Conservation (phyloP, 2,113 vertebrate species). For the Arvicanthis niloticus region DNA sequence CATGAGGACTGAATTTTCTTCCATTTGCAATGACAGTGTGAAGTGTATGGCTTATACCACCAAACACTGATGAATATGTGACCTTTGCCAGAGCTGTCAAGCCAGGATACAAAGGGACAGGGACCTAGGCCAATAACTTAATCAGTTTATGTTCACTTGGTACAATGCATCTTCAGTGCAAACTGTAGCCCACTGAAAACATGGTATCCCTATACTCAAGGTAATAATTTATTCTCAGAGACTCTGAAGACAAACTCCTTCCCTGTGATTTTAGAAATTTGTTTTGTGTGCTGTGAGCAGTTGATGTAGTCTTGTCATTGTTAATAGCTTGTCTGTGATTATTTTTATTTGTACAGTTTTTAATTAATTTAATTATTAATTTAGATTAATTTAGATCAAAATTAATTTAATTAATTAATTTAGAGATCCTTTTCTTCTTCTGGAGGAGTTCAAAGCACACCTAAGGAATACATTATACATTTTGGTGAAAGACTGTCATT, state of each 20-base stretch:
- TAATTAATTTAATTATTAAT: conserved; percentile 96
- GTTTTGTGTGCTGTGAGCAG: conserved; percentile 94
- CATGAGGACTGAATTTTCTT: conserved; percentile 34
- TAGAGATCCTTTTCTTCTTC: conserved; percentile 86
- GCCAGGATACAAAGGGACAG: conserved; percentile 75
- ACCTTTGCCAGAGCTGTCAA: conserved; percentile 82
- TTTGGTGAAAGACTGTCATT: conserved; percentile 94
- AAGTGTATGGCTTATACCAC: conserved; percentile 72
- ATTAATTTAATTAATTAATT: conserved; percentile 99
- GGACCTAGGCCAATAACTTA: conserved; percentile 76
- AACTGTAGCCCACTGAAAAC: conserved; percentile 80
- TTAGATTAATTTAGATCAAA: conserved; percentile 98
- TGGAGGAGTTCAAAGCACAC: conserved; percentile 95
- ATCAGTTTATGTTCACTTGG: conserved; percentile 79
- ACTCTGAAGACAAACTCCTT: conserved; percentile 90
- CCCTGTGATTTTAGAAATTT: conserved; percentile 93
- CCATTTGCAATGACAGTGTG: conserved; percentile 67
- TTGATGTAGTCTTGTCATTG: conserved; percentile 93
- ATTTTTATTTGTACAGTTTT: conserved; percentile 95
- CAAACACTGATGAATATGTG: conserved; percentile 77
- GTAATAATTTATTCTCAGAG: conserved; percentile 94
- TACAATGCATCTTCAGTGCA: conserved; percentile 76
- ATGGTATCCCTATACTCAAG: conserved; percentile 91
- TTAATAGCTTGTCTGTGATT: conserved; percentile 89
- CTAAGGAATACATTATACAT: conserved; percentile 97